These are phyloP conservation scores for Campylomormyrus tamandua DNA, from an alignment of 2,113 vertebrate genomes.

Conservation along the genomic window DNA sequence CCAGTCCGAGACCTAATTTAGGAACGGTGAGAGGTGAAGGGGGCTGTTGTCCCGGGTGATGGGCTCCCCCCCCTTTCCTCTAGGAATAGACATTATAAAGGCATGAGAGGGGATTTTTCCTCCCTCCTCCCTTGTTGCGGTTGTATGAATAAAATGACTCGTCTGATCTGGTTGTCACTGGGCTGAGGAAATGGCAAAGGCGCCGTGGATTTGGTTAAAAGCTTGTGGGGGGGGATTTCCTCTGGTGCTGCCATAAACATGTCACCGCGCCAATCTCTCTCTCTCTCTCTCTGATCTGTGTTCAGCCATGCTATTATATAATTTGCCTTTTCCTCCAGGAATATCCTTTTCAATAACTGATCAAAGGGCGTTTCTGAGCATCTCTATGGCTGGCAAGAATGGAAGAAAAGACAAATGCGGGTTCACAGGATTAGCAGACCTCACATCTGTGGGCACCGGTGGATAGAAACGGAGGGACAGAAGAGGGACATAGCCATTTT, in stretches of 20 bases:
- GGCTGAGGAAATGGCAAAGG: neutral
- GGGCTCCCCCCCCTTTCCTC: slow-evolving; percentile 15
- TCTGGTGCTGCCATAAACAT: neutral
- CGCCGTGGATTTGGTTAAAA: neutral
- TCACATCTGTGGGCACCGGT: neutral
- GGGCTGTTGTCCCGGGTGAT: slow-evolving; percentile 16
- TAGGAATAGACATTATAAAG: slow-evolving; percentile 12
- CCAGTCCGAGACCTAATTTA: slow-evolving; percentile 39
- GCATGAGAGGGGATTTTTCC: slow-evolving; percentile 6
- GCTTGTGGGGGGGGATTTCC: neutral
- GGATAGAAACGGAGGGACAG: neutral
- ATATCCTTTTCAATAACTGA: neutral
- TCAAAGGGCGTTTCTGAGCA: neutral
- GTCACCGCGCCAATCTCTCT: neutral
- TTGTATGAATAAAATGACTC: slow-evolving; percentile 20
- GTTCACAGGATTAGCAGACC: neutral
- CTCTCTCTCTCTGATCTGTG: neutral
- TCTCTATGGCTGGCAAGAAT: neutral
- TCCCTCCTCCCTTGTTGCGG: neutral
- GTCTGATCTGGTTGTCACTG: slow-evolving; percentile 1
- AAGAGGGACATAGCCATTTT: slow-evolving; percentile 43
- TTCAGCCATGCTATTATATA: neutral
- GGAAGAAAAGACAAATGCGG: neutral
- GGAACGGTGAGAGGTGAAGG: slow-evolving; percentile 27
- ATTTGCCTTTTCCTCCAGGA: neutral